Evolutionary conservation across 1,140 invertebrate species (phyloP).

Genomic region (Drosophila lowei): DNA sequence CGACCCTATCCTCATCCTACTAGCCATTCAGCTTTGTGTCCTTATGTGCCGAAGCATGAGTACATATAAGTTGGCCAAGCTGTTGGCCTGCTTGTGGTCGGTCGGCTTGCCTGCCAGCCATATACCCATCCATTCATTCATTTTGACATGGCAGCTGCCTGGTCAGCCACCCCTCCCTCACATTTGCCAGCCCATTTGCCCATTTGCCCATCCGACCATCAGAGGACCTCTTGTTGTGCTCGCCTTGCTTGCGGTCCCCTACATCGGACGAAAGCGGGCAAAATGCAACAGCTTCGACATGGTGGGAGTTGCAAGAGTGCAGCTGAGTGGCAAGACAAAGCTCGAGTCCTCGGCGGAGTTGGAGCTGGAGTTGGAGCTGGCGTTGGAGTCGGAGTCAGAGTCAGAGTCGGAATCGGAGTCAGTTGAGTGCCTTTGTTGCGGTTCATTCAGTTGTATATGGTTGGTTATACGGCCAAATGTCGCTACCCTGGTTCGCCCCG

Average conservation of each 20-base stretch:
- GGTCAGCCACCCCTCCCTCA: constrained; percentile 25
- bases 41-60: constrained; percentile 34
- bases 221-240: constrained; percentile 56
- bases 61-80: constrained; percentile 46
- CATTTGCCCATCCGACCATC: constrained; percentile 32
- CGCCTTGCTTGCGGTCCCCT: constrained; percentile 49
- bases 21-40: constrained; percentile 15
- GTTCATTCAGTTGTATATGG: constrained; percentile 62
- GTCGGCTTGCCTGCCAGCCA: constrained; percentile 25
- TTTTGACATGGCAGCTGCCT: constrained; percentile 71
- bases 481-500: constrained; percentile 25
- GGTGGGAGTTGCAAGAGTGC: constrained; percentile 14
- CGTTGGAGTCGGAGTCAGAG: neutral
- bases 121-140: constrained; percentile 65
- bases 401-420: constrained; percentile 28
- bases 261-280: constrained; percentile 26
- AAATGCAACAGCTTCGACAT: constrained; percentile 65
- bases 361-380: constrained; percentile 11
- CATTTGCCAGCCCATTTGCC: constrained; percentile 2
- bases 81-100: constrained; percentile 65
- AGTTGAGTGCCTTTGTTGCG: constrained; percentile 65
- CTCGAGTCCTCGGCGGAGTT: constrained; percentile 1
- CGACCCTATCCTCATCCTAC: constrained; percentile 11
- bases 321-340: constrained; percentile 43
- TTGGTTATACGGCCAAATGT: constrained; percentile 18